Percentiles rank a stretch among this genome's conserved stretches.
These are phyloP conservation scores for Natator depressus DNA, from an alignment of 2,113 vertebrate species.

Conservation along the genomic window DNA sequence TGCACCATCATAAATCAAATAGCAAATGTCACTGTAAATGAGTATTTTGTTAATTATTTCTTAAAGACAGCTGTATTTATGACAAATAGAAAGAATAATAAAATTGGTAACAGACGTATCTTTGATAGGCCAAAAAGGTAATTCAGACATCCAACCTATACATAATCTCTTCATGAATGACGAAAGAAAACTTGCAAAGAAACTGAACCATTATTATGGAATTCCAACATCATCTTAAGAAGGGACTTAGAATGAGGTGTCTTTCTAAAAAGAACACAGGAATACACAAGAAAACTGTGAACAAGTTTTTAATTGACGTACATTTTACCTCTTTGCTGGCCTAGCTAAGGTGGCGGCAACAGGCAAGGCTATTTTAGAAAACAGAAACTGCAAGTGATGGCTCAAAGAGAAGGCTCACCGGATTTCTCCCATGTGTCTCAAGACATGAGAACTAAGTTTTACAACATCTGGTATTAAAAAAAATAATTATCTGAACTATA, in stretches of 20 bases:
- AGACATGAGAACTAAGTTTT: neutral
- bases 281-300: neutral
- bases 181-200: neutral
- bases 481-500: neutral
- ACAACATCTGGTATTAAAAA: neutral
- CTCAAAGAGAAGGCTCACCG: neutral
- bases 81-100: fast-evolving
- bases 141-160: neutral
- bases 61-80: fast-evolving
- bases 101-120: neutral
- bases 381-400: neutral
- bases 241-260: neutral
- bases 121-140: neutral
- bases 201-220: neutral
- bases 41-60: neutral
- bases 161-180: neutral
- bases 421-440: neutral
- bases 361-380: neutral
- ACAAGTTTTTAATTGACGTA: neutral
- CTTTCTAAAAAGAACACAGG: neutral
- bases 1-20: neutral
- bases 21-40: neutral
- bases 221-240: neutral
- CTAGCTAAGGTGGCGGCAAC: neutral
- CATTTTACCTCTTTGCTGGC: neutral